Percentiles rank a stretch among this genome's conserved stretches.
Conservation (phyloP, 1,140 invertebrate species). For the Eulimnadia texana region DNA sequence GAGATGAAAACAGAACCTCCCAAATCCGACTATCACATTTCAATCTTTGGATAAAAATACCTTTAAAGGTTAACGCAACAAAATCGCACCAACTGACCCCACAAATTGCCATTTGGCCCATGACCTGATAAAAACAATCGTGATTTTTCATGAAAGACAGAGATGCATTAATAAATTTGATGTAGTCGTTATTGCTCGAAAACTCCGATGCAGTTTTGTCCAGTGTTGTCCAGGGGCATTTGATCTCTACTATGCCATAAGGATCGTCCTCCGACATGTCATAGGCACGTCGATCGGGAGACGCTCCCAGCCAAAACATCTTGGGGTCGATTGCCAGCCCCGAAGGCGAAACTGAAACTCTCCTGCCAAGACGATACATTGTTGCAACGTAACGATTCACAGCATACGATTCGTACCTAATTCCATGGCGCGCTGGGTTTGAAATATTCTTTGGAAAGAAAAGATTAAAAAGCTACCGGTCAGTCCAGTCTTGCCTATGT, state of each 20-base stretch:
- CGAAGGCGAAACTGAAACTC: too few relatives aligned
- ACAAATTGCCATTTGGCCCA: slow-evolving; percentile 6
- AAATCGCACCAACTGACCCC: neutral
- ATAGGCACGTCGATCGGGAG: slow-evolving; percentile 2
- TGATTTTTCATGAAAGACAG: neutral
- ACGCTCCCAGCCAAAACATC: neutral
- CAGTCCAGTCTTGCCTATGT: too few relatives aligned
- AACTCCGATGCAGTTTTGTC: neutral
- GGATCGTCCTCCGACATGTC: neutral
- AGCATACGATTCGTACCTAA: too few relatives aligned
- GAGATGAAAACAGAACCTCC: neutral
- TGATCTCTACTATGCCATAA: slow-evolving; percentile 2
- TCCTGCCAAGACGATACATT: too few relatives aligned
- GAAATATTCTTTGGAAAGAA: too few relatives aligned
- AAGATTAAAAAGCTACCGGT: too few relatives aligned
- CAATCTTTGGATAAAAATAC: neutral
- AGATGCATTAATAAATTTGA: neutral
- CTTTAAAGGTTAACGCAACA: slow-evolving; percentile 2
- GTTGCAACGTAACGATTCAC: too few relatives aligned
- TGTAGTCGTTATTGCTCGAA: neutral
- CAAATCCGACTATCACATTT: neutral
- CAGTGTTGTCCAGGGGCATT: neutral
- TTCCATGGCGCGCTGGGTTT: too few relatives aligned
- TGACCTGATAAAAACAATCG: neutral
- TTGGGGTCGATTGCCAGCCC: slow-evolving; percentile 5